phyloP scores from a whole-genome alignment of 2,797 vertebrate genomes.

The Numenius phaeopus region DNA sequence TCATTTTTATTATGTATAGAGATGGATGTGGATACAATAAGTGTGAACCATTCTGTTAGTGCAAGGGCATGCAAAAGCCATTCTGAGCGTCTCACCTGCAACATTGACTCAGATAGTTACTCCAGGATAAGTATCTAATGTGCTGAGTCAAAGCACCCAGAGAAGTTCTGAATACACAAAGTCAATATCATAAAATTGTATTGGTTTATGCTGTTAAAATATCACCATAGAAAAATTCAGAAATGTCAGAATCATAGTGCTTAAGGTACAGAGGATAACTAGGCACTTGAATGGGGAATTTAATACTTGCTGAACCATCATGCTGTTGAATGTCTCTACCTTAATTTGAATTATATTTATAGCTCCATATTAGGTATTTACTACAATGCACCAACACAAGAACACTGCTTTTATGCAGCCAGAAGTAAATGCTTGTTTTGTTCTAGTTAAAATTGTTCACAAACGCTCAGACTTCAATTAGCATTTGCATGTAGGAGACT shows the following conservation, averaged over 20 bases:
- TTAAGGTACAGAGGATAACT: background rate
- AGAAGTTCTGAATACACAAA: background rate
- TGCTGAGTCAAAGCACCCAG: background rate
- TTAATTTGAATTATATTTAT: background rate
- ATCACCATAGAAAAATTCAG: background rate
- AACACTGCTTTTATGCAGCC: background rate
- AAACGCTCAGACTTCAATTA: background rate
- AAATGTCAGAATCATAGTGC: background rate
- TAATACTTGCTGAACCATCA: background rate
- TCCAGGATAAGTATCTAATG: background rate
- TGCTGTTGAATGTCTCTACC: background rate
- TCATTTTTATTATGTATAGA: background rate
- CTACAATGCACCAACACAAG: background rate
- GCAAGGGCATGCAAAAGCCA: background rate
- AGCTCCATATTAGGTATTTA: background rate
- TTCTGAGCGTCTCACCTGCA: background rate
- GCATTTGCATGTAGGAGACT: background rate
- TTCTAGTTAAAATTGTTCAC: background rate
- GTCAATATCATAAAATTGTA: background rate
- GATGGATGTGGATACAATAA: background rate
- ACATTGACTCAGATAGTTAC: accelerated
- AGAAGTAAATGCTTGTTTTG: background rate
- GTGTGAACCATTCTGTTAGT: background rate
- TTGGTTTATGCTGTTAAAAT: background rate
- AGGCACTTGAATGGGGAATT: background rate